Conservation (phyloP, 2,888 invertebrate species). For the Eucera pruinosa region DNA sequence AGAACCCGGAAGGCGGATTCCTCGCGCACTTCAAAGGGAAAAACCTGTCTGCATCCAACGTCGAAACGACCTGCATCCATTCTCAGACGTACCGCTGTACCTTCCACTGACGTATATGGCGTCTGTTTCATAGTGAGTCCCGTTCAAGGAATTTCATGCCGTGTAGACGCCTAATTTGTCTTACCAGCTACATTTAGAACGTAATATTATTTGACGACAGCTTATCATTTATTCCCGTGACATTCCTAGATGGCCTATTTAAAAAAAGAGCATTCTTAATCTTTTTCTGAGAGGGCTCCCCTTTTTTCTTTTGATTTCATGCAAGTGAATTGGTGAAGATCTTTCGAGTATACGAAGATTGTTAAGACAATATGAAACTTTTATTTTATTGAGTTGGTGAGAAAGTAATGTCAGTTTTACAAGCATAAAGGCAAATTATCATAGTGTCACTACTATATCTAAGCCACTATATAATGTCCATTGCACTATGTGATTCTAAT, state of each 20-base stretch:
- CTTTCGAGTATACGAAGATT: neutral
- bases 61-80: constrained; percentile 69
- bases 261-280: constrained; percentile 1
- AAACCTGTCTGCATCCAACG: constrained; percentile 73
- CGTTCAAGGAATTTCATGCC: constrained; percentile 42
- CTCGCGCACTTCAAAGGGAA: constrained; percentile 56
- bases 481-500: no score
- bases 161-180: constrained; percentile 45
- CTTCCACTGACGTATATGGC: constrained; percentile 48
- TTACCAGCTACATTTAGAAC: constrained; percentile 19
- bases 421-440: no score
- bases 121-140: constrained; percentile 39
- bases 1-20: constrained; percentile 70
- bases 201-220: constrained; percentile 24
- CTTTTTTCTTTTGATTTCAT: neutral
- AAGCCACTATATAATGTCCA: no score
- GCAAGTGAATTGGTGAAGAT: neutral
- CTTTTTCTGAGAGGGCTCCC: neutral
- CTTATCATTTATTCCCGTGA: constrained; percentile 30
- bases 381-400: no score
- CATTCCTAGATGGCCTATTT: neutral
- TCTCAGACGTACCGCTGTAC: constrained; percentile 48
- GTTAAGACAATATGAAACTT: no score
- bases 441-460: no score
- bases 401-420: no score